Conservation (phyloP, 2,797 vertebrate genomes). For the Mormyrops attenuatus region DNA sequence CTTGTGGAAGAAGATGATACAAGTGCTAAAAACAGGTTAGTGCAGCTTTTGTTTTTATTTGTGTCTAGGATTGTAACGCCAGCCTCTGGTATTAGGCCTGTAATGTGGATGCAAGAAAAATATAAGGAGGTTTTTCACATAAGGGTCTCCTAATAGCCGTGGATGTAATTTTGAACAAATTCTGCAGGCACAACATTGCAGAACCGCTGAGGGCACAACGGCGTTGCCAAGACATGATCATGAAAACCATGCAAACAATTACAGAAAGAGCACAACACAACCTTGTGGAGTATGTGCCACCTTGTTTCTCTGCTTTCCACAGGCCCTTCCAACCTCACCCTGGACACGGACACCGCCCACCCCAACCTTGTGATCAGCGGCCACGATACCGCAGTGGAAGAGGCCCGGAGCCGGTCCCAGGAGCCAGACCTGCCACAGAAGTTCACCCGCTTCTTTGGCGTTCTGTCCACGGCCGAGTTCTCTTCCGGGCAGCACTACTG, state of each 20-base stretch:
- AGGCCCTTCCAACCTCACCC: conserved; percentile 70
- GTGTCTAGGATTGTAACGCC: background rate
- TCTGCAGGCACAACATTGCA: background rate
- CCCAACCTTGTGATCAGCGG: conserved; percentile 61
- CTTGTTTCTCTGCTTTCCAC: conserved; percentile 15
- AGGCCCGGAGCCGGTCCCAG: conserved; percentile 55
- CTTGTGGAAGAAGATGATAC: conserved; percentile 77
- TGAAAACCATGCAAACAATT: background rate
- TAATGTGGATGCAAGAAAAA: background rate
- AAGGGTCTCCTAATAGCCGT: background rate
- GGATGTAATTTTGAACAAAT: background rate
- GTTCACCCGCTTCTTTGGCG: conserved; percentile 66
- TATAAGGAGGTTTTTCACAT: background rate
- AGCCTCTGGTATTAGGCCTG: background rate
- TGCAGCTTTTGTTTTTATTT: background rate
- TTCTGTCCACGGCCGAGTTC: conserved; percentile 67
- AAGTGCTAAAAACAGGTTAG: conserved; percentile 64
- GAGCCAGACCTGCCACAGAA: conserved; percentile 63
- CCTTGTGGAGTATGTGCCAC: background rate
- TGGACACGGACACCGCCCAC: conserved; percentile 69
- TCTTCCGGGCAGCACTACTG: conserved; percentile 69
- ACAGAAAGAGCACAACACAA: background rate
- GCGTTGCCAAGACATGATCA: background rate
- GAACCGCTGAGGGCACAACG: background rate
- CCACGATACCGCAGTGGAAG: conserved; percentile 71